Conservation (phyloP, 2,797 vertebrate genomes). For the Diplodus sargus region DNA sequence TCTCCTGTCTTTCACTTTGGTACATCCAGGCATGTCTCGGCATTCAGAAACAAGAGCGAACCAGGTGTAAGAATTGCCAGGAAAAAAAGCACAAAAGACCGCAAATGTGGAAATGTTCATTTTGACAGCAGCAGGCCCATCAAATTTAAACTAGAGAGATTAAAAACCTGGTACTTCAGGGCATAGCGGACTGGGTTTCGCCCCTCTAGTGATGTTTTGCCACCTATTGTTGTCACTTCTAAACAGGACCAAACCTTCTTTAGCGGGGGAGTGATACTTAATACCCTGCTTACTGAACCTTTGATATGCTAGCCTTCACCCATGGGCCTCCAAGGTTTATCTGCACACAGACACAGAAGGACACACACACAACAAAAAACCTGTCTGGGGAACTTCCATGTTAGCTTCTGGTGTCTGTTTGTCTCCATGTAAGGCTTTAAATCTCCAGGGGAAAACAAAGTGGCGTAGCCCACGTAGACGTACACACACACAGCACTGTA, state of each 20-base stretch:
- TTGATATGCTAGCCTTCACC: conserved; percentile 84
- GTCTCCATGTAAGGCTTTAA: conserved; percentile 86
- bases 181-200: conserved; percentile 74
- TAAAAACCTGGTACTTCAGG: conserved; percentile 64
- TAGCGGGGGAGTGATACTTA: conserved; percentile 77
- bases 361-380: conserved; percentile 67
- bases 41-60: conserved; percentile 45
- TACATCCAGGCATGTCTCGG: conserved; percentile 57
- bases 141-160: conserved; percentile 62
- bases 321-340: conserved; percentile 72
- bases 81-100: background rate
- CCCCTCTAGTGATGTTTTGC: conserved; percentile 79
- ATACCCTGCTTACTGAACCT: conserved; percentile 81
- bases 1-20: conserved; percentile 70
- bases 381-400: conserved; percentile 72
- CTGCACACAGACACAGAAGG: conserved; percentile 61
- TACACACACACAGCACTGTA: conserved; percentile 61
- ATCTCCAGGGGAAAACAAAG: conserved; percentile 80
- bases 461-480: conserved; percentile 69
- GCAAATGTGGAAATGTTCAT: conserved; percentile 6
- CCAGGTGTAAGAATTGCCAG: conserved; percentile 30
- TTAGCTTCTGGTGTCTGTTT: conserved; percentile 75
- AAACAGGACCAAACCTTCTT: conserved; percentile 75
- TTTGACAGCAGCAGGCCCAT: conserved; percentile 45
- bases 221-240: conserved; percentile 81